Evolutionary conservation across 1,140 invertebrate genomes (phyloP), one percentile per base, ranked within the genome.

Genomic region (Neuroterus valhalla): DNA sequence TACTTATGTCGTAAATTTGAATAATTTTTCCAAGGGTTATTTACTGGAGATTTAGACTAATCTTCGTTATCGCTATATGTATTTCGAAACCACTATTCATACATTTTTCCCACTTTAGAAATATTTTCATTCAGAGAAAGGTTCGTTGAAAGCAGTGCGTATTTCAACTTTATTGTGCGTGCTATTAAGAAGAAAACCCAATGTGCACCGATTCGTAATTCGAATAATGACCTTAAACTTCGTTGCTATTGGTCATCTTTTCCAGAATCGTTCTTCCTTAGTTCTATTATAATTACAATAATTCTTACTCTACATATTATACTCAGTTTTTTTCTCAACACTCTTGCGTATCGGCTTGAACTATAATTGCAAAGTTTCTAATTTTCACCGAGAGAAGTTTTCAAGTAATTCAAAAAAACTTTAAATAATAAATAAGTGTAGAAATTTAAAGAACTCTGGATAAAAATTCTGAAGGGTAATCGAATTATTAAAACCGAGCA

Each of bases 91-190:
- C 55, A 62, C 26, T 62, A 31, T 62, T 31, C 23, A 26, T 26
- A n/a, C 26, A 62, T 62, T 62, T 62, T 62, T 14, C 31, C 6
- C 3, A 62, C 31, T 31, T 62, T 62, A 62, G 15, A 62, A 38
- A n/a, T 62, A 38, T 31, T 62, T 31, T 62, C 26, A 62, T 31
- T 62, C 31, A 31, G 55, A 62, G 55, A 62, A 23, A 14, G 23
- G 55, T 26, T 62, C 12, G n/a, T 38, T 62, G 15, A 62, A 62
- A 62, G 55, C 55, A 62, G 55, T 62, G 55, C 55, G 55, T 62
- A 62, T 62, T 62, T 62, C 55, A 62, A 62, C 26, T 62, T 62
- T 26, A 38, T 62, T 62, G 55, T 62, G 55, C 55, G 55, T 62
- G 55, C 55, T 62, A 62, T 62, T 62, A 62, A 62, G 55, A 62